Evolutionary conservation across 2,113 vertebrate genomes (phyloP).

Genomic region (Sclerurus mexicanus): DNA sequence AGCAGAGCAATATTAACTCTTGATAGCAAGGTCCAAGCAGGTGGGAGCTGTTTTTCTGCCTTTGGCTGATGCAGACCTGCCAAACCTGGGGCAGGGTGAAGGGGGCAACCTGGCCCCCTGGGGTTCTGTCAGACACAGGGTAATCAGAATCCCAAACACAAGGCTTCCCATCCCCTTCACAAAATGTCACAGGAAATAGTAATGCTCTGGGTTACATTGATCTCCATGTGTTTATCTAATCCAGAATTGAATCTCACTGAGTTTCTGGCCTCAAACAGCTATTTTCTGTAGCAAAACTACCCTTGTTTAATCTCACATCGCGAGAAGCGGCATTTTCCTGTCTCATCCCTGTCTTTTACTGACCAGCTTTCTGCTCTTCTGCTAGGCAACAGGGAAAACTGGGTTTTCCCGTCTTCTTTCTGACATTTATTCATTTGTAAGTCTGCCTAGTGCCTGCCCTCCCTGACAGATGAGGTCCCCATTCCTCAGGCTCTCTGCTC

Average conservation of each 20-base stretch:
- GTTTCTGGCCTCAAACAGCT: neutral
- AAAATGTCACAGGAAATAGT: neutral
- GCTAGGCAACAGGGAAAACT: neutral
- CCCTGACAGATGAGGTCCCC: neutral
- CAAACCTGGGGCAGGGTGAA: neutral
- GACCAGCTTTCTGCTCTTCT: neutral
- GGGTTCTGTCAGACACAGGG: neutral
- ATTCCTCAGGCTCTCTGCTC: fast-evolving
- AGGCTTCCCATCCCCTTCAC: neutral
- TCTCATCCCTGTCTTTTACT: neutral
- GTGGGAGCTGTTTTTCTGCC: fast-evolving
- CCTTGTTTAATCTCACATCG: fast-evolving
- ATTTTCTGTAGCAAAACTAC: neutral
- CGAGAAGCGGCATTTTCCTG: neutral
- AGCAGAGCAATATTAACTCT: neutral
- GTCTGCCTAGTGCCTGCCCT: neutral
- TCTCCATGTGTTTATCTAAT: neutral
- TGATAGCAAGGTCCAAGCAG: neutral
- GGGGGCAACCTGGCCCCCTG: fast-evolving
- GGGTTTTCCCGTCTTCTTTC: neutral
- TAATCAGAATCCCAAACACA: neutral
- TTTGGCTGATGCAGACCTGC: neutral
- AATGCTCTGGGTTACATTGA: neutral
- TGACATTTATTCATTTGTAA: neutral
- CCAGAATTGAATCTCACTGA: neutral